Base-by-base conservation (phyloP, 2,888 invertebrate genomes). In the Parascotia fuliginaria region DNA sequence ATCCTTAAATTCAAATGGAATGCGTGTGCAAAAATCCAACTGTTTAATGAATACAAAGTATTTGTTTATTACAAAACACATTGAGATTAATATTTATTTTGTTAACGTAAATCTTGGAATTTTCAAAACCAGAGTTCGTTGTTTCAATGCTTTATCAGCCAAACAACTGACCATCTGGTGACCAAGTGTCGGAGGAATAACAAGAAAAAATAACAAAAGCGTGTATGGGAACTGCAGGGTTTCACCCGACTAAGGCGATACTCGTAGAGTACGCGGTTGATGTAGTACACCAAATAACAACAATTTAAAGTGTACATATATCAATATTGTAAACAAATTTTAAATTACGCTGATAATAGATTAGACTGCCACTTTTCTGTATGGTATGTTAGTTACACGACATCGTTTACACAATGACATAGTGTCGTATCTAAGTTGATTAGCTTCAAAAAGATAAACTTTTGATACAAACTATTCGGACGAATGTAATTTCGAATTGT, bases 161-260 rank as follows among this genome's bases (percentile, higher is more conserved):
- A 72, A 76, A 78, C 75, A 77, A 77, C 60, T 86, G 85, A 82
- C 89, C 90, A 90, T 89, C 79, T 91, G 90, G 84, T 81, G 78
- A 77, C 86, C 90, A 90, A 87, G 80, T 89, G 90, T 52, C 52
- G 60, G 42, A n/a, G n/a, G n/a, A 29, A 47, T 55, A 60, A 59
- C 70, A 60, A 55, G 42, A 57, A 52, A 67, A 70, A 66, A 71
- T 52, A 60, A 65, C 71, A 70, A 73, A 72, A 65, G 54, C 38
- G 31, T 55, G 49, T 46, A 52, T 60, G 61, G 47, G 58, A 53
- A 51, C 55, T 38, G 14, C 36, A 34, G 33, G 12, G 12, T 22
- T 11, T 9, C 24, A 38, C 3, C 28, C 47, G 31, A 6, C 4
- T n/a, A n/a, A n/a, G n/a, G n/a, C n/a, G n/a, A n/a, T n/a, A n/a